Base-by-base conservation (phyloP, 2,797 vertebrate genomes). In the Tiaroga cobitis region DNA sequence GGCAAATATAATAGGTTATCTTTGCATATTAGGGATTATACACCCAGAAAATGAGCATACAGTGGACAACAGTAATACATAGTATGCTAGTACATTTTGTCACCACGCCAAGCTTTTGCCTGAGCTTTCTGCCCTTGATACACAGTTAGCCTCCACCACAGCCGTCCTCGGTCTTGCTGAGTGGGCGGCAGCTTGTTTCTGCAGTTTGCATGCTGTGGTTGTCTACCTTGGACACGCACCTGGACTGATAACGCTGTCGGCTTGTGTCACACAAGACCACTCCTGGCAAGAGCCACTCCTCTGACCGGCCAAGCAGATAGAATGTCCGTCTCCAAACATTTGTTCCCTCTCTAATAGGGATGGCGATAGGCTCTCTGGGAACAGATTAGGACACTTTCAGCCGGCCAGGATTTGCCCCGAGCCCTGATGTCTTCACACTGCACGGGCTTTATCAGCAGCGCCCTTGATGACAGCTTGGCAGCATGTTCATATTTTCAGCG, bases 101-200 rank as follows among this genome's bases (percentile, higher is more conserved):
- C 43, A 51, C 6, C 59, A 51, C 39, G 43, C 59, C 72, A 75
- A 24, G 41, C 63, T 41, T 83, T 67, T 75, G 43, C 18, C n/a
- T 29, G 8, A 77, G 34, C 32, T 43, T 69, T 78, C 19, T 61
- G 82, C 63, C 43, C 61, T 69, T 81, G 69, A n/a, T 39, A 81
- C 15, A n/a, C 73, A 83, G 5, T 56, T 29, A 78, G 34, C 54
- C 54, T 15, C 9, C 32, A 6, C 43, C 54, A 37, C 29, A 41
- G 9, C 67, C 56, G 37, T 34, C 21, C 68, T 85, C 86, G 68
- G 90, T 90, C 91, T 88, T 85, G 90, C 87, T 86, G 85, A 80
- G 86, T 78, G 83, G 76, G 89, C 88, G 92, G 92, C 88, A 91
- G 91, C 89, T 90, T 93, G 90, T 86, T 90, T 90, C 90, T 91